Evolutionary conservation across 2,888 invertebrate genomes (phyloP).

Genomic region (Diloba caeruleocephala): DNA sequence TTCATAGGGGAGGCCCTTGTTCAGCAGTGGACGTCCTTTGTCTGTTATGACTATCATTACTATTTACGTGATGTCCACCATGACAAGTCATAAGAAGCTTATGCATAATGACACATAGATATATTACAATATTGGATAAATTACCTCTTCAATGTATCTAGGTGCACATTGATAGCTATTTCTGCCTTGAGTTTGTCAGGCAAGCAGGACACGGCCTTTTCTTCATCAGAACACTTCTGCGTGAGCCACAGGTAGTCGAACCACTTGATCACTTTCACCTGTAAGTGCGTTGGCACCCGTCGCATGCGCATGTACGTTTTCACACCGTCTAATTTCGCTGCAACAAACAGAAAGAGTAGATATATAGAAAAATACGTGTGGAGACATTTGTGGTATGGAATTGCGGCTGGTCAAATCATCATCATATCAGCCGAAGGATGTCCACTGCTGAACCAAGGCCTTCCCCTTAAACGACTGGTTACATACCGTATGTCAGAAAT

Average conservation of each 20-base stretch:
- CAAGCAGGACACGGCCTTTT: slow-evolving; percentile 97
- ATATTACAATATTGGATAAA: not conserved
- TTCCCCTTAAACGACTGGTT: too few species aligned
- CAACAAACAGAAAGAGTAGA: slow-evolving; percentile 79
- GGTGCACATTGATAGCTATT: slow-evolving; percentile 99
- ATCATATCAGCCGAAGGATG: too few species aligned
- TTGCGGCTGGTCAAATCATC: too few species aligned
- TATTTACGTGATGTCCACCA: too few species aligned
- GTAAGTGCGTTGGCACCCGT: slow-evolving; percentile 97
- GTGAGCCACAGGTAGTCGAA: slow-evolving; percentile 99
- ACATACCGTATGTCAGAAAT: too few species aligned
- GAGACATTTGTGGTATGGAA: too few species aligned
- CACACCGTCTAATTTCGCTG: slow-evolving; percentile 99
- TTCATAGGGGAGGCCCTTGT: too few species aligned
- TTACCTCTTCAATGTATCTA: slow-evolving; percentile 97
- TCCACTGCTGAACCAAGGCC: too few species aligned
- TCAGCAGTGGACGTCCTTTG: too few species aligned
- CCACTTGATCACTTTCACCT: slow-evolving; percentile 99
- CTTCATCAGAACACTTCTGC: slow-evolving; percentile 99
- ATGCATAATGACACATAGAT: not conserved
- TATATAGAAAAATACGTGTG: not conserved
- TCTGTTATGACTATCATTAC: too few species aligned
- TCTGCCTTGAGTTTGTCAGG: slow-evolving; percentile 99
- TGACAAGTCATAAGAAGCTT: too few species aligned
- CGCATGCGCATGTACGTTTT: slow-evolving; percentile 99